A percentile compares a stretch with the other conserved stretches of the same genome.
These are phyloP conservation scores for Microtus montanus DNA, from an alignment of 2,113 vertebrate species.

Conservation along the genomic window DNA sequence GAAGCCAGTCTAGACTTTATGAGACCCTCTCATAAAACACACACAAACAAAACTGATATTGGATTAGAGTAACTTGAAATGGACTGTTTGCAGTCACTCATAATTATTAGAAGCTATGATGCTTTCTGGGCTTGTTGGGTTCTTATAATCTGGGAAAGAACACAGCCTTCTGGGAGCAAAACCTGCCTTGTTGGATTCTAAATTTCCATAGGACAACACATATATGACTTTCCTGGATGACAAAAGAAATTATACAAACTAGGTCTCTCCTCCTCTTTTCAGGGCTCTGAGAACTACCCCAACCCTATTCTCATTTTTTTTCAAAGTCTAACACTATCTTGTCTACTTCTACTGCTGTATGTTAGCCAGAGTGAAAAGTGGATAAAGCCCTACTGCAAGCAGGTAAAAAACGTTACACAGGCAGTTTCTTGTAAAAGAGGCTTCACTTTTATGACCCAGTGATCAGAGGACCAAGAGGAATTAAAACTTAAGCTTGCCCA, in stretches of 20 bases:
- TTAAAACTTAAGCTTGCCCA: neutral
- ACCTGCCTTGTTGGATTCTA: neutral
- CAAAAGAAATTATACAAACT: neutral
- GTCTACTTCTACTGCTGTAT: neutral
- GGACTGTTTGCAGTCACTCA: neutral
- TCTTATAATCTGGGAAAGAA: neutral
- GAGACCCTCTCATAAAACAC: neutral
- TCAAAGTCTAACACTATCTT: neutral
- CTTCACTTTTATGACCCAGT: neutral
- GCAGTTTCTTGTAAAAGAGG: neutral
- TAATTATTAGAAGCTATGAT: neutral
- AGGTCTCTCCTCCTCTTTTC: neutral
- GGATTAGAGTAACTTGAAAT: neutral
- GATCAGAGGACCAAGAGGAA: neutral
- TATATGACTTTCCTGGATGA: neutral
- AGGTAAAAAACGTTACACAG: neutral
- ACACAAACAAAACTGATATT: neutral
- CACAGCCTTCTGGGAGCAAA: neutral
- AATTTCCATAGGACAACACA: neutral
- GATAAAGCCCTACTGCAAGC: neutral
- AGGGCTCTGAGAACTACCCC: neutral
- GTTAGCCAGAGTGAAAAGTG: neutral
- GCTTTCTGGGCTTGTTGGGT: neutral
- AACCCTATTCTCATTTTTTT: neutral
- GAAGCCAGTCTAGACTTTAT: neutral